Conservation (phyloP, 2,888 invertebrate species). For the Agrypnus murinus region DNA sequence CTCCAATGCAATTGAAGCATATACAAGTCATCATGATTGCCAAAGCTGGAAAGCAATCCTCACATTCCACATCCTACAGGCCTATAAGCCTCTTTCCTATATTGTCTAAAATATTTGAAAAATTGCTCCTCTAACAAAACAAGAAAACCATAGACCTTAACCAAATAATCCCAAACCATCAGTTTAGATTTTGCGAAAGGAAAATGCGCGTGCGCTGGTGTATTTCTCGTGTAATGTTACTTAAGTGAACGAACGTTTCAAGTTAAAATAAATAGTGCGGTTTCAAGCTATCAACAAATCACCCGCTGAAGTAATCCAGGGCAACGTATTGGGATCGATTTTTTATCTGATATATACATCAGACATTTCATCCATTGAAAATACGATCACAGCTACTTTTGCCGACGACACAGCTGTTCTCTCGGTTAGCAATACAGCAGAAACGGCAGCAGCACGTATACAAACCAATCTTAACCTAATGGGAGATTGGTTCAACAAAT, state of each 20-base stretch:
- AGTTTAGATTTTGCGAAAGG: no score
- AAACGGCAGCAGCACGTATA: background rate
- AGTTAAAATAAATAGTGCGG: no score
- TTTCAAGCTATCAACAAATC: no score
- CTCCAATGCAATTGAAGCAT: conserved; percentile 29
- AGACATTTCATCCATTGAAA: background rate
- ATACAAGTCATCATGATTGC: conserved; percentile 55
- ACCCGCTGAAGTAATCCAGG: background rate
- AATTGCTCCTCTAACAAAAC: conserved; percentile 20
- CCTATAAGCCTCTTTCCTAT: conserved; percentile 54
- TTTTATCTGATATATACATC: background rate
- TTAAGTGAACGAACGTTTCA: no score
- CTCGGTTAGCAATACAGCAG: background rate
- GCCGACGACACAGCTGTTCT: background rate
- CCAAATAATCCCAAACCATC: no score
- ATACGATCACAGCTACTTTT: background rate
- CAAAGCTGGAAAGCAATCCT: conserved; percentile 52
- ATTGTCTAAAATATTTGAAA: conserved; percentile 56
- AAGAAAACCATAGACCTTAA: no score
- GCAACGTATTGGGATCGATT: background rate
- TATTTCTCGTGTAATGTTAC: no score
- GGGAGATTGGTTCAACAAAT: background rate
- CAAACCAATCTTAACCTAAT: background rate
- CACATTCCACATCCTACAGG: conserved; percentile 46
- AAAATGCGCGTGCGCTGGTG: no score